Evolutionary conservation across 1,140 invertebrate species (phyloP), one percentile per base, ranked within the genome.

Genomic region (Paralvinella palmiformis): DNA sequence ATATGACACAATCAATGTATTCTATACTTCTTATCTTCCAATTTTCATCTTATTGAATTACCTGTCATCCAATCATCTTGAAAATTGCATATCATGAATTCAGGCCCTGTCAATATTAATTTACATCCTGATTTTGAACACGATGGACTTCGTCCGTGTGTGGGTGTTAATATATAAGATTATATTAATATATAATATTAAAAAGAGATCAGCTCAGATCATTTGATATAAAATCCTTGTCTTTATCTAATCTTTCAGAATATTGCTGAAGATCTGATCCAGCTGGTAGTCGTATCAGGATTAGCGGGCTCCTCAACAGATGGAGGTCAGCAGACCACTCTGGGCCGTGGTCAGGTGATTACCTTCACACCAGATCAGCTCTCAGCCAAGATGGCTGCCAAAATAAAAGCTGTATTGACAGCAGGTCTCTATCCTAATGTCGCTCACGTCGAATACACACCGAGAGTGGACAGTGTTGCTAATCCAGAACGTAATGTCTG

Each of bases 371-470:
- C 29, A 37, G 31, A 65, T 29, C 24, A 56, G 35, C 60, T 33
- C 44, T 63, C 64, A 62, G 63, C 36, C 27, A 62, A 59, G n/a
- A 68, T 63, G 13, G 63, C 73, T 44, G 73, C 74, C 20, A 70
- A 75, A 62, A 65, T 79, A 17, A 77, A 77, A 62, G 75, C 76
- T 24, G 73, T 76, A 2, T 62, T 79, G 29, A 71, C 74, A 58
- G 76, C 77, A 22, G 77, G 77, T 27, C 68, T 79, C 44, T 79
- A 78, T 64, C 76, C 77, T 13, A 75, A 75, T 65, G 72, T 77
- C 55, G 76, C 72, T 36, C 68, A 67, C 56, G 61, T 72, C 15
- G 68, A 58, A 17, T 71, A 70, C 35, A 61, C 64, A 17, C 70
- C 73, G 27, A 67, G 71, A 56, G 69, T 74, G 29, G 74, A 74